A percentile compares a stretch with the other conserved stretches of the same genome.
Evolutionary conservation across 2,888 invertebrate genomes (phyloP).

Genomic region (Cyrtodaria siliqua): DNA sequence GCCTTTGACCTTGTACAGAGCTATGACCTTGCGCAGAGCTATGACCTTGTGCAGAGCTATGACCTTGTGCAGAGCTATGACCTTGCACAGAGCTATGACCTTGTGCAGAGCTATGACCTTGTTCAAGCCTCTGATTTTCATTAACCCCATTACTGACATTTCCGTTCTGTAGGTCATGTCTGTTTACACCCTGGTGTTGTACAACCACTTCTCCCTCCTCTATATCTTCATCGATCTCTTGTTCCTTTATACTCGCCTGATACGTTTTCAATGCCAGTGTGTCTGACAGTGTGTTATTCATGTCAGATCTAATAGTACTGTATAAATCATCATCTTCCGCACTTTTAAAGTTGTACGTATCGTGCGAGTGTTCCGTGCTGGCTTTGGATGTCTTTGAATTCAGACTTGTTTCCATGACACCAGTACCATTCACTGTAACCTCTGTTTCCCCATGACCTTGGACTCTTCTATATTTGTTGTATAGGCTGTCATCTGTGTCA

Average conservation of each 20-base stretch:
- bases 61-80: too few species aligned
- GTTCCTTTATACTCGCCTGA: slow-evolving; percentile 68
- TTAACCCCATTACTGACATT: not conserved
- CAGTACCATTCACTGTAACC: slow-evolving; percentile 41
- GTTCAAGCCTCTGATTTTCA: not conserved
- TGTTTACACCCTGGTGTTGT: not conserved
- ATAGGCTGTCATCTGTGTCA: slow-evolving; percentile 6
- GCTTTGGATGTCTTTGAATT: slow-evolving; percentile 52
- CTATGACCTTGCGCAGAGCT: too few species aligned
- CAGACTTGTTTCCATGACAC: slow-evolving; percentile 50
- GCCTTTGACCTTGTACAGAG: too few species aligned
- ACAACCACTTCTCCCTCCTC: slow-evolving; percentile 45
- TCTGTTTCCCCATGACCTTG: slow-evolving; percentile 21
- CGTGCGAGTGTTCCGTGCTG: slow-evolving; percentile 61
- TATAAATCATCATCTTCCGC: slow-evolving; percentile 68
- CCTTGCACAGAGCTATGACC: slow-evolving; percentile 3
- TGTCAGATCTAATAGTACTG: slow-evolving; percentile 69
- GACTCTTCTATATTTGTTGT: slow-evolving; percentile 10
- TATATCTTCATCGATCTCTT: slow-evolving; percentile 58
- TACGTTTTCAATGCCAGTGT: slow-evolving; percentile 74
- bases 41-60: too few species aligned
- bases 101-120: not conserved
- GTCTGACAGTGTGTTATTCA: slow-evolving; percentile 64
- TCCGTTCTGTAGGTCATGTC: not conserved
- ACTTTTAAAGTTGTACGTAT: slow-evolving; percentile 68